phyloP scores from a whole-genome alignment of 2,888 invertebrate genomes.

The Carpatolechia fugitivella region DNA sequence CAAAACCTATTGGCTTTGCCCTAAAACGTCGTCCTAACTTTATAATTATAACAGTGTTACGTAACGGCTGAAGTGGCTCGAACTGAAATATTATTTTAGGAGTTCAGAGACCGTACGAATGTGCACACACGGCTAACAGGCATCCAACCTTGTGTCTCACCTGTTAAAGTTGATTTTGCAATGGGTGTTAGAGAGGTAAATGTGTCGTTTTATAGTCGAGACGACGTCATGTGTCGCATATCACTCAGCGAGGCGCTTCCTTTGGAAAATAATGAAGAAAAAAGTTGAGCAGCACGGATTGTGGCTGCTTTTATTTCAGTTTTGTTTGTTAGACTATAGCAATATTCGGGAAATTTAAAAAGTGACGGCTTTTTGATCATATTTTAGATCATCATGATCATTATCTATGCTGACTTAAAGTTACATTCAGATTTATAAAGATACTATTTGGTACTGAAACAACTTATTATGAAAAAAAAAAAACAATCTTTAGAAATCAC shows the following conservation, averaged over 20 bases:
- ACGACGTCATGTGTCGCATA: slow-evolving; percentile 72
- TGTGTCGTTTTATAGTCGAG: slow-evolving; percentile 47
- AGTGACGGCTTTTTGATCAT: too few relatives aligned
- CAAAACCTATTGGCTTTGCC: slow-evolving; percentile 46
- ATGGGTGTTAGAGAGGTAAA: slow-evolving; percentile 30
- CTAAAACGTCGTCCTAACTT: slow-evolving; percentile 62
- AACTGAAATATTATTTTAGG: slow-evolving; percentile 78
- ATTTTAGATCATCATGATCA: too few relatives aligned
- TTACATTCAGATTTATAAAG: too few relatives aligned
- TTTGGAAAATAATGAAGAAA: slow-evolving; percentile 71
- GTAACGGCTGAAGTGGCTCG: slow-evolving; percentile 69
- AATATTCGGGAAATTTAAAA: too few relatives aligned
- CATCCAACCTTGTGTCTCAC: slow-evolving; percentile 45
- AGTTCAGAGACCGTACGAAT: slow-evolving; percentile 66
- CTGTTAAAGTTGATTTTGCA: slow-evolving; percentile 55
- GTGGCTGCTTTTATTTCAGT: slow-evolving; percentile 33
- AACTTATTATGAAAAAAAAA: too few relatives aligned
- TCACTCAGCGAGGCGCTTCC: slow-evolving; percentile 73
- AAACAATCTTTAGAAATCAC: too few relatives aligned
- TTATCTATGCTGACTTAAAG: too few relatives aligned
- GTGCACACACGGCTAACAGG: slow-evolving; percentile 33
- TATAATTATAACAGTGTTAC: slow-evolving; percentile 73
- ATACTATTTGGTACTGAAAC: too few relatives aligned
- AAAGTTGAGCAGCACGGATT: slow-evolving; percentile 32
- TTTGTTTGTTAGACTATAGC: not conserved